Evolutionary conservation across 2,113 vertebrate genomes (phyloP).

Genomic region (Cyprinus carpio): DNA sequence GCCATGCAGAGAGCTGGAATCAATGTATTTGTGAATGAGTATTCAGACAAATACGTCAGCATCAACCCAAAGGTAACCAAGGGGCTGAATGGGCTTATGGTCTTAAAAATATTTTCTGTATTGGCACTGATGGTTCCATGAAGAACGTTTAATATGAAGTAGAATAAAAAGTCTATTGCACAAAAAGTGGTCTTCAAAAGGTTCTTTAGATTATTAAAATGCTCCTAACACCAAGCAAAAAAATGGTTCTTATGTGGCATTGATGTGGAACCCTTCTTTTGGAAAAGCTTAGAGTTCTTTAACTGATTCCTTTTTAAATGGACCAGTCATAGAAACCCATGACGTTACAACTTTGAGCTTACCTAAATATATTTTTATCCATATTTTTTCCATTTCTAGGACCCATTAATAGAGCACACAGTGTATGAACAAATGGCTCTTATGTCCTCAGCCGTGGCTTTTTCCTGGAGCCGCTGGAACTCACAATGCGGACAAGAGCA

Average conservation of each 20-base stretch:
- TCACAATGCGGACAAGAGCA: constrained; percentile 69
- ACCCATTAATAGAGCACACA: constrained; percentile 73
- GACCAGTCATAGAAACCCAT: background rate
- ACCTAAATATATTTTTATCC: background rate
- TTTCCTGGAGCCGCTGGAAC: constrained; percentile 92
- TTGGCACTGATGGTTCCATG: no score
- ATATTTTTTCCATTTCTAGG: constrained; percentile 65
- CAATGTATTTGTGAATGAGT: constrained; percentile 84
- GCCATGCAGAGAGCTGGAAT: constrained; percentile 80
- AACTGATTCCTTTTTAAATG: background rate
- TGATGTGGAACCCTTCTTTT: no score
- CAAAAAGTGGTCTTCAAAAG: no score
- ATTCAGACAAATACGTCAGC: constrained; percentile 77
- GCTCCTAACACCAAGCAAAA: no score
- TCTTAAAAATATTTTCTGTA: no score
- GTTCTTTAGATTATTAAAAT: no score
- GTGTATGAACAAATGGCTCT: constrained; percentile 89
- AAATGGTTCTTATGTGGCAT: no score
- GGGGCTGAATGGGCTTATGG: background rate
- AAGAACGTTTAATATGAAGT: no score
- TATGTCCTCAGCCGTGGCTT: constrained; percentile 79
- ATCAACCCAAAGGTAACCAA: constrained; percentile 75
- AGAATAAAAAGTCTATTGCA: no score
- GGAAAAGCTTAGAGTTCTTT: background rate
- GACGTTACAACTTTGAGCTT: no score